Evolutionary conservation across 2,797 vertebrate species (phyloP).

Genomic region (Neosalanx taihuensis): DNA sequence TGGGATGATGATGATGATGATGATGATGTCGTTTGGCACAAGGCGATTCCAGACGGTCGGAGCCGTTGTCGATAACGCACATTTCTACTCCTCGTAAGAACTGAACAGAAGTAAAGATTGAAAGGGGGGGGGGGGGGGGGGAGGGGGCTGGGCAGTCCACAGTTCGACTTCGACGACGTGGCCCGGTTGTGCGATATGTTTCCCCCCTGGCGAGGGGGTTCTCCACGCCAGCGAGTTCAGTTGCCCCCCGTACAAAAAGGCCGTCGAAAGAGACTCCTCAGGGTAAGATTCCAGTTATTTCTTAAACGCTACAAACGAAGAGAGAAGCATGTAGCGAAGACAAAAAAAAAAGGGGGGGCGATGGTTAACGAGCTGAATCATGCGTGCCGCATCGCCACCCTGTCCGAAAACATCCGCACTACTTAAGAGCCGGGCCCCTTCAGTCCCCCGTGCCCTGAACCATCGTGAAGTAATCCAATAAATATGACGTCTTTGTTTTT

Average conservation of each 20-base stretch:
- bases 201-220: constrained; percentile 11
- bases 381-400: constrained; percentile 38
- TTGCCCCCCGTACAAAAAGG: constrained; percentile 37
- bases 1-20: background rate
- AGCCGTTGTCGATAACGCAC: constrained; percentile 4
- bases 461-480: constrained; percentile 65
- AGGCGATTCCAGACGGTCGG: constrained; percentile 22
- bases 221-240: constrained; percentile 21
- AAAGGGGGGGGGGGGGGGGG: background rate
- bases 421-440: constrained; percentile 53
- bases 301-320: constrained; percentile 20
- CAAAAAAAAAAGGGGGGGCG: constrained; percentile 16
- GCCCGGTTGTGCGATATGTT: constrained; percentile 25
- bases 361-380: constrained; percentile 36
- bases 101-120: background rate
- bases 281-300: constrained; percentile 66
- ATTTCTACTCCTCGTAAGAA: background rate
- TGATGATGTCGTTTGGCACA: constrained; percentile 33
- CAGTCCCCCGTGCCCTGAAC: constrained; percentile 62
- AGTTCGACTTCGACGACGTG: background rate
- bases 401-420: constrained; percentile 43
- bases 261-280: constrained; percentile 40
- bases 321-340: constrained; percentile 41
- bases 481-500: constrained; percentile 71
- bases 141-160: background rate